Conservation (phyloP, 2,888 invertebrate species). For the Archips xylosteana region DNA sequence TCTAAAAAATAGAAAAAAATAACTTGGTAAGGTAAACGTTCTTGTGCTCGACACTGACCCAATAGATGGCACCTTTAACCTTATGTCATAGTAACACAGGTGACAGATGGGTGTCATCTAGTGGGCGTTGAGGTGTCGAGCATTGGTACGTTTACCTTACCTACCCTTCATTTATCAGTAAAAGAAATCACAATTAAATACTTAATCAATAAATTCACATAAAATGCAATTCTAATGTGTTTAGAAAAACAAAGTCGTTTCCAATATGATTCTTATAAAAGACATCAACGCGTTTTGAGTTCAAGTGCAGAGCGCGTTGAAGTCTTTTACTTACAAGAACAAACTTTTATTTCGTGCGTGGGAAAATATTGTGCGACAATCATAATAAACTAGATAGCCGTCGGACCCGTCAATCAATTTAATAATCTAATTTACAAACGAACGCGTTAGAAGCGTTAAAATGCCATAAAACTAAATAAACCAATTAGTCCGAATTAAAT, state of each 20-base stretch:
- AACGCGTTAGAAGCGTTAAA: constrained; percentile 14
- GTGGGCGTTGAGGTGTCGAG: no score
- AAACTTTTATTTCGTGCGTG: not conserved
- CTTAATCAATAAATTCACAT: no score
- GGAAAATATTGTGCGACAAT: not conserved
- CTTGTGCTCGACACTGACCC: no score
- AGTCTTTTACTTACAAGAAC: constrained; percentile 4
- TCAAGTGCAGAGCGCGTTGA: constrained; percentile 9
- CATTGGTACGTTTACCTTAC: no score
- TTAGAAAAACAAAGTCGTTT: not conserved
- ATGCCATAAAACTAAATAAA: constrained; percentile 19
- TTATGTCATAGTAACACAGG: no score
- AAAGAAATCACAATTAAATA: no score
- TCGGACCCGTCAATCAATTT: not conserved
- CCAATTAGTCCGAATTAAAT: constrained; percentile 3
- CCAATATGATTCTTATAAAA: not conserved
- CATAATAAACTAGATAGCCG: not conserved
- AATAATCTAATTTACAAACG: constrained; percentile 22
- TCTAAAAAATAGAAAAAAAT: no score
- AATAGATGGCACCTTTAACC: no score
- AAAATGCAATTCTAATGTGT: not conserved
- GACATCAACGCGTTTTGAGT: constrained; percentile 18
- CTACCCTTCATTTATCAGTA: not conserved
- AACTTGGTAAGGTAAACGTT: no score
- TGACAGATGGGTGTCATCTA: no score